phyloP scores from a whole-genome alignment of 2,888 invertebrate species.

The Hirtodrosophila duncani region DNA sequence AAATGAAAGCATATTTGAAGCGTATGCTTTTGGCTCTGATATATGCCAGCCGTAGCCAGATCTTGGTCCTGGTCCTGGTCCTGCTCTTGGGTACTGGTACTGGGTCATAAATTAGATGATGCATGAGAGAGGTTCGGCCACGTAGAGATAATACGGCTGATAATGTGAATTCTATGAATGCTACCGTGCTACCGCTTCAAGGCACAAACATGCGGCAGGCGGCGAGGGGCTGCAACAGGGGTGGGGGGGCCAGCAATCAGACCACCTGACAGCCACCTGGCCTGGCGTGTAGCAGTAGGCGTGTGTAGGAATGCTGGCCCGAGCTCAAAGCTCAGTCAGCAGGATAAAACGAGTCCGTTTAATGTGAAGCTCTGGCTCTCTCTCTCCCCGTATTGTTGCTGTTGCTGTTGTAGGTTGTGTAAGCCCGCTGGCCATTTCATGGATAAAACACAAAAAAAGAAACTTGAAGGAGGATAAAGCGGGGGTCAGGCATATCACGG shows the following conservation, averaged over 20 bases:
- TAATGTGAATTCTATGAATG: slow-evolving; percentile 56
- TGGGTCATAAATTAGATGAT: slow-evolving; percentile 32
- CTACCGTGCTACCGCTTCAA: too few relatives aligned
- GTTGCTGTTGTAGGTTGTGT: slow-evolving; percentile 16
- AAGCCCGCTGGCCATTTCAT: slow-evolving; percentile 57
- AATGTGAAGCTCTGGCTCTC: slow-evolving; percentile 27
- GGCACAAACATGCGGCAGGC: too few relatives aligned
- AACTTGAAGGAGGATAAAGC: not conserved
- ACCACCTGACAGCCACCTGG: too few relatives aligned
- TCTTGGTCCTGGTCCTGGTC: too few relatives aligned
- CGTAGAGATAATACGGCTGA: slow-evolving; percentile 42
- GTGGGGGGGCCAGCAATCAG: too few relatives aligned
- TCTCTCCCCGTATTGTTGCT: slow-evolving; percentile 3
- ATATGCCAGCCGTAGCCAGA: too few relatives aligned
- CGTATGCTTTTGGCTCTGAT: not conserved
- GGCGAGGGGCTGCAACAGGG: too few relatives aligned
- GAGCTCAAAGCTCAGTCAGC: slow-evolving; percentile 54
- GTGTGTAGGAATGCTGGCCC: not conserved
- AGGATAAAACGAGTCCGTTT: slow-evolving; percentile 61
- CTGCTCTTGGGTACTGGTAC: slow-evolving; percentile 4
- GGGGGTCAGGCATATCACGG: not conserved
- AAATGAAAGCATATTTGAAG: slow-evolving; percentile 46
- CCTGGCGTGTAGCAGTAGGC: too few relatives aligned
- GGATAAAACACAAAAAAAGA: slow-evolving; percentile 23
- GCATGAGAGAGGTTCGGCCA: slow-evolving; percentile 1